Base-by-base conservation (phyloP, 2,888 invertebrate genomes). In the Patella depressa region DNA sequence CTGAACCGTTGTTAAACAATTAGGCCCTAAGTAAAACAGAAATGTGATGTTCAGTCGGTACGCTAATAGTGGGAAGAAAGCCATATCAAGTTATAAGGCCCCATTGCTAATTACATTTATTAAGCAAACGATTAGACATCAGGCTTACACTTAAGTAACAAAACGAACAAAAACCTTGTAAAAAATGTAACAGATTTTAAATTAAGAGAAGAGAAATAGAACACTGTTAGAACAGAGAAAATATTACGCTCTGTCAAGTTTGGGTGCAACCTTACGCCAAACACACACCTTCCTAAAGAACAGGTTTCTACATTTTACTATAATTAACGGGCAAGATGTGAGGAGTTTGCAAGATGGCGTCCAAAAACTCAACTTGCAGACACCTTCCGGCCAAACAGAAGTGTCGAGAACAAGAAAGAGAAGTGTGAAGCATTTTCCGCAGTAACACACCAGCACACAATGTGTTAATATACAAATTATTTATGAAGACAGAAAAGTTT, bases 361-460 rank as follows among this genome's bases (percentile, higher is more conserved):
- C 24, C 65, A 65, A 65, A 65, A 65, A 65, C 19, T 24, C 65
- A 14, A 24, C 19, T 19, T 24, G 65, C 24, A 24, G 65, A 24
- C 65, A 65, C 65, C 14, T 65, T 65, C 65, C 24, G 19, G 19
- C 24, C 65, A 24, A 19, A 24, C 65, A 19, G 11, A 65, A 65
- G 24, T 65, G 65, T 19, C 24, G 65, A 19, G 19, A 65, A 65
- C 24, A 24, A 24, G 24, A 24, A 24, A 24, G 11, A 19, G 65
- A 65, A 65, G 65, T 65, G 65, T 65, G 65, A 65, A 65, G 19
- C 24, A 65, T 65, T 65, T 65, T 65, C 19, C 65, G 65, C 65
- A 24, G 65, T 24, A 65, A 15, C 24, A 65, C 65, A 65, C 65
- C 65, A 65, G 19, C 65, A 65, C 19, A 19, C 24, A 65, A 65